Conservation (phyloP, 2,797 vertebrate species). For the Acanthurus leucopareius region DNA sequence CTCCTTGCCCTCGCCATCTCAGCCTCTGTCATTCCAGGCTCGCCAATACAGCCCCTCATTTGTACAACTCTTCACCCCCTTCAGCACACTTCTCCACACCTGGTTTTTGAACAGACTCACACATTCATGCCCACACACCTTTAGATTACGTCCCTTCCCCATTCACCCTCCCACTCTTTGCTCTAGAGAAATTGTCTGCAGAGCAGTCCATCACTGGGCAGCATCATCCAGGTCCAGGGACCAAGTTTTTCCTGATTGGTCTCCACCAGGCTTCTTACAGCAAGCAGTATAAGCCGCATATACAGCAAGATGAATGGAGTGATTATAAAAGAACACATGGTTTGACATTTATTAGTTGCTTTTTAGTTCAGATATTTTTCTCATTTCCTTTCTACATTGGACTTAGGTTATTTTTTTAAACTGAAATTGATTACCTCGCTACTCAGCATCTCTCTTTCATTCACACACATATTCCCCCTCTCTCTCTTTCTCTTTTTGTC, state of each 20-base stretch:
- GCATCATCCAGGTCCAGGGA: slow-evolving; percentile 41
- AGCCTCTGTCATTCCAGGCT: slow-evolving; percentile 47
- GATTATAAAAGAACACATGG: slow-evolving; percentile 73
- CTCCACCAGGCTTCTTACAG: slow-evolving; percentile 47
- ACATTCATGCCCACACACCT: slow-evolving; percentile 26
- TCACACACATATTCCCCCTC: slow-evolving; percentile 48
- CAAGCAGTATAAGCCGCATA: slow-evolving; percentile 32
- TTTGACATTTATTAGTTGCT: slow-evolving; percentile 78
- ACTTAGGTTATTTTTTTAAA: slow-evolving; percentile 50
- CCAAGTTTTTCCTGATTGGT: slow-evolving; percentile 54
- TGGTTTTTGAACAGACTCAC: slow-evolving; percentile 27
- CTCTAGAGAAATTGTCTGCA: slow-evolving; percentile 27
- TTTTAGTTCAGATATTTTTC: slow-evolving; percentile 75
- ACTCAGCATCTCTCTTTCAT: slow-evolving; percentile 73
- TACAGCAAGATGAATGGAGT: slow-evolving; percentile 76
- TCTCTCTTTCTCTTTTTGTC: slow-evolving; percentile 47
- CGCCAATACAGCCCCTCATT: slow-evolving; percentile 60
- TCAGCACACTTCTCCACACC: slow-evolving; percentile 37
- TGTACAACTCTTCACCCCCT: slow-evolving; percentile 51
- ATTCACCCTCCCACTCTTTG: slow-evolving; percentile 30
- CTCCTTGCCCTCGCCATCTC: slow-evolving; percentile 56
- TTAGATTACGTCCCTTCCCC: slow-evolving; percentile 32
- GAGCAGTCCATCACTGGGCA: slow-evolving; percentile 23
- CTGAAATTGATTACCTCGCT: slow-evolving; percentile 79
- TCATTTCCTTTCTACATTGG: slow-evolving; percentile 69